phyloP scores from a whole-genome alignment of 2,797 vertebrate genomes.

The Alectoris magna region DNA sequence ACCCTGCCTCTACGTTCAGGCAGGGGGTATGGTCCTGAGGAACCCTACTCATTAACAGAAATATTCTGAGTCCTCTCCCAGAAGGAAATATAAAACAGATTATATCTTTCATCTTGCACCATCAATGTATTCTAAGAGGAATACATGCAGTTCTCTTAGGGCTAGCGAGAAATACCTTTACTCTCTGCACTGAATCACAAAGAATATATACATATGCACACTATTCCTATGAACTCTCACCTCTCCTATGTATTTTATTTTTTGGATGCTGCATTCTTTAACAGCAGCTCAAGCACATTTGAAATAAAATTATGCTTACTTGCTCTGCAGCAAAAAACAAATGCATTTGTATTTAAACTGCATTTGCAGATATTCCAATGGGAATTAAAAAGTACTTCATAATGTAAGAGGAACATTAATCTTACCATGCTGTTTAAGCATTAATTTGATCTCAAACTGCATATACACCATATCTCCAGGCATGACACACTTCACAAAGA shows the following conservation, averaged over 20 bases:
- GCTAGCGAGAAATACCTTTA: not conserved
- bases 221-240: not conserved
- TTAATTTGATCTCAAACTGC: conserved; percentile 35
- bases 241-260: not conserved
- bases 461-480: not conserved
- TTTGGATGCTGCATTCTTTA: not conserved
- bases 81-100: not conserved
- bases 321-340: not conserved
- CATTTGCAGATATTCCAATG: conserved; percentile 20
- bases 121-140: not conserved
- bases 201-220: not conserved
- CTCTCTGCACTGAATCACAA: not conserved
- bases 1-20: not conserved
- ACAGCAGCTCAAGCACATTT: not conserved
- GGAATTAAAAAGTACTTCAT: conserved; percentile 26
- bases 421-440: not conserved
- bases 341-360: conserved; percentile 26
- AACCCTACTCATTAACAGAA: not conserved
- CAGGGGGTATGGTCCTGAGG: not conserved
- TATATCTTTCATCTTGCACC: not conserved
- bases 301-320: not conserved
- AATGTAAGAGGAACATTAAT: conserved; percentile 15
- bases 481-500: not conserved
- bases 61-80: not conserved
- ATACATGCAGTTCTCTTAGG: not conserved